These are phyloP conservation scores for Cherax quadricarinatus DNA, from an alignment of 1,140 invertebrate species.

Conservation along the genomic window DNA sequence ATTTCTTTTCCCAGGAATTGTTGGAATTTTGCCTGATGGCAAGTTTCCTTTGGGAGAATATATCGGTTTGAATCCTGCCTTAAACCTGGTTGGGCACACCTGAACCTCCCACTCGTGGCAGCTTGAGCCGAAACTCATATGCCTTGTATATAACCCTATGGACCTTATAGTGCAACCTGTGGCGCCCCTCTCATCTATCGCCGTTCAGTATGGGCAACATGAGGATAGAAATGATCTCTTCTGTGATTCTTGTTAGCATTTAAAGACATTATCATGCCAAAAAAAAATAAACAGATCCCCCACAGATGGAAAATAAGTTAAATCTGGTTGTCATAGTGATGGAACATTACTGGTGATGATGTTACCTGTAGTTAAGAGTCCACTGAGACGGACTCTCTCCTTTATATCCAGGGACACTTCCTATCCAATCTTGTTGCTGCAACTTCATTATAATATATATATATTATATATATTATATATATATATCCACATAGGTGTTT, in stretches of 20 bases:
- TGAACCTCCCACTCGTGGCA: constrained; percentile 38
- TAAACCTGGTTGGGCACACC: constrained; percentile 69
- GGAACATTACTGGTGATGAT: neutral
- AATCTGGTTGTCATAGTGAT: neutral
- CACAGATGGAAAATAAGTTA: neutral
- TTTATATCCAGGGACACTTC: constrained; percentile 48
- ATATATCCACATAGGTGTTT: constrained; percentile 6
- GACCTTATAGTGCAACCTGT: constrained; percentile 42
- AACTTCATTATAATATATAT: constrained; percentile 33
- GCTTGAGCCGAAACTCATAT: constrained; percentile 35
- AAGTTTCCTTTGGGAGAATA: constrained; percentile 73
- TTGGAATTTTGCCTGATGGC: constrained; percentile 72
- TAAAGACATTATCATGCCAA: neutral
- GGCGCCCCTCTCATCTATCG: constrained; percentile 41
- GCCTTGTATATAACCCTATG: constrained; percentile 63
- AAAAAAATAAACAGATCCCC: constrained; percentile 14
- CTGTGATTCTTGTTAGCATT: constrained; percentile 23
- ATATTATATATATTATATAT: constrained; percentile 15
- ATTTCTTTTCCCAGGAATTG: constrained; percentile 72
- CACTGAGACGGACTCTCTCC: neutral
- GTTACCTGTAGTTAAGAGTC: neutral
- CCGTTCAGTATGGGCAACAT: constrained; percentile 37
- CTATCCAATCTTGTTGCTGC: constrained; percentile 66
- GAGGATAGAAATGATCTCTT: constrained; percentile 22
- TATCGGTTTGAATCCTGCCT: constrained; percentile 69